These are phyloP conservation scores for Adrianichthys oophorus DNA, from an alignment of 2,797 vertebrate genomes.

Conservation along the genomic window DNA sequence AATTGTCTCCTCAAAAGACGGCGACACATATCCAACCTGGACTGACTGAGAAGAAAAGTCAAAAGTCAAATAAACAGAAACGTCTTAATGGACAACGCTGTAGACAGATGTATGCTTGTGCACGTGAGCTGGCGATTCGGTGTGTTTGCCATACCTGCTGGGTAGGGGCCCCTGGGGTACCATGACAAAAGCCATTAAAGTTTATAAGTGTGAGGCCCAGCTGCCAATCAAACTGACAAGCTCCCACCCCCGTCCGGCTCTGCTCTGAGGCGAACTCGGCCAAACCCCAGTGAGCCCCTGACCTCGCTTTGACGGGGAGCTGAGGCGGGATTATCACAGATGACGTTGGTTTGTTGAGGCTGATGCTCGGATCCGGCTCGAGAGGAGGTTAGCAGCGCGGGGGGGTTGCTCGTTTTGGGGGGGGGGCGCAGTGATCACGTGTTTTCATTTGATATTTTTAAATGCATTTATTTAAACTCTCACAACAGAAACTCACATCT, in stretches of 20 bases:
- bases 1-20: constrained; percentile 7
- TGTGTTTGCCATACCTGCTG: constrained; percentile 67
- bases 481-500: no score
- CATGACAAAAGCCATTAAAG: constrained; percentile 81
- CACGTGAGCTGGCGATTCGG: not conserved
- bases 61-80: constrained; percentile 55
- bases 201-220: constrained; percentile 75
- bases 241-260: constrained; percentile 41
- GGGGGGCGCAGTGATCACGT: no score
- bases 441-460: no score
- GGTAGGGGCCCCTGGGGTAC: constrained; percentile 61
- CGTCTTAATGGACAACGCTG: constrained; percentile 37
- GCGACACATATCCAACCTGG: constrained; percentile 19
- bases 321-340: constrained; percentile 16
- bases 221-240: constrained; percentile 75
- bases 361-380: constrained; percentile 3
- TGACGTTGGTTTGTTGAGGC: constrained; percentile 14
- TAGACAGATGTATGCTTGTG: constrained; percentile 28
- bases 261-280: constrained; percentile 51
- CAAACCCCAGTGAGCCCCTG: constrained; percentile 62
- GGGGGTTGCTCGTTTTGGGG: no score
- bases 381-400: no score
- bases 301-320: constrained; percentile 59
- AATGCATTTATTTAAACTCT: no score
- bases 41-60: constrained; percentile 9